Evolutionary conservation across 2,113 vertebrate species (phyloP).

Genomic region (Nanorana parkeri): DNA sequence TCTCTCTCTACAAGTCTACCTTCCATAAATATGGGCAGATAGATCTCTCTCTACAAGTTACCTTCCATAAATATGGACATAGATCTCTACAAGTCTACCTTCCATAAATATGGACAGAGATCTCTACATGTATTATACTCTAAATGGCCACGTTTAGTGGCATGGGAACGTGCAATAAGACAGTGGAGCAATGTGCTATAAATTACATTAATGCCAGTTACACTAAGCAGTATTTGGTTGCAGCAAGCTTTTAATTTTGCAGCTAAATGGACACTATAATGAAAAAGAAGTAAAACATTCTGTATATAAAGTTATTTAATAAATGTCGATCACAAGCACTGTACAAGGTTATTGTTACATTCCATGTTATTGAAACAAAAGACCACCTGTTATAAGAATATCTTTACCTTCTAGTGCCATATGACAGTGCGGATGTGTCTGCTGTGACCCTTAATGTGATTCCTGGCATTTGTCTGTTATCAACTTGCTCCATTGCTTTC

Average conservation of each 20-base stretch:
- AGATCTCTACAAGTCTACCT: background rate
- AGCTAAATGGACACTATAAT: no score
- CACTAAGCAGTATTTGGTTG: background rate
- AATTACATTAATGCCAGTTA: background rate
- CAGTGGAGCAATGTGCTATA: slow-evolving; percentile 1
- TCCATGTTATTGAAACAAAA: background rate
- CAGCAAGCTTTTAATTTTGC: background rate
- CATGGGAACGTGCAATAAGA: slow-evolving; percentile 21
- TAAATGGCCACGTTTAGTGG: background rate
- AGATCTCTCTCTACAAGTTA: background rate
- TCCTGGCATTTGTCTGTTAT: background rate
- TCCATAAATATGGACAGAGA: background rate
- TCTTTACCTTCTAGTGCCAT: background rate
- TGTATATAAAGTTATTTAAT: no score
- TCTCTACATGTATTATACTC: background rate
- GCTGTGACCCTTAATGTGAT: background rate
- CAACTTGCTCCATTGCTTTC: background rate
- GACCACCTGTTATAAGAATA: background rate
- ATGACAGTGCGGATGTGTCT: no score
- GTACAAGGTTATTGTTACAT: background rate
- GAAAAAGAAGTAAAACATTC: no score
- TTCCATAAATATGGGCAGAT: background rate
- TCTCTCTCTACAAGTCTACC: no score
- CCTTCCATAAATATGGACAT: background rate
- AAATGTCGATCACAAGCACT: no score